phyloP scores from a whole-genome alignment of 2,888 invertebrate species.

The Ceramica pisi region DNA sequence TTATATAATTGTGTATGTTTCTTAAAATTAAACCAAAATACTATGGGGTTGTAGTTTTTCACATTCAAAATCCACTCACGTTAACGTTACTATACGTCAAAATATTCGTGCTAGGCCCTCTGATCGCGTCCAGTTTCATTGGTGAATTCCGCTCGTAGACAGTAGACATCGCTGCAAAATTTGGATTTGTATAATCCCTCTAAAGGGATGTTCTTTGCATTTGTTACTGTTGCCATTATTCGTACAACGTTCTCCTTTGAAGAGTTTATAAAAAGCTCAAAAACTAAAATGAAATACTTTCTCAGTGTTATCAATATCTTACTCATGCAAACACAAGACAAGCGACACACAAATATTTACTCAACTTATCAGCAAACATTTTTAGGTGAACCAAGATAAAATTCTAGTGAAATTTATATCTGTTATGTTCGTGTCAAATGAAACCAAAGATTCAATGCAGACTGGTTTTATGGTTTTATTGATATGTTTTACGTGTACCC shows the following conservation, averaged over 20 bases:
- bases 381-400: slow-evolving; percentile 44
- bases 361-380: slow-evolving; percentile 33
- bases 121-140: no score
- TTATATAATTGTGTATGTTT: no score
- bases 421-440: no score
- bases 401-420: not conserved
- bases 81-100: no score
- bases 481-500: no score
- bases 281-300: not conserved
- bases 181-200: not conserved
- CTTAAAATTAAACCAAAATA: no score
- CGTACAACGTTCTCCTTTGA: not conserved
- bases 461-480: no score
- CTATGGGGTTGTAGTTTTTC: no score
- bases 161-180: not conserved
- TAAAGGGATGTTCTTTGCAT: not conserved
- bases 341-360: slow-evolving; percentile 35
- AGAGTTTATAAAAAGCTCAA: not conserved
- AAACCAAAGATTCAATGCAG: no score
- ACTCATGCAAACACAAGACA: not conserved
- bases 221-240: not conserved
- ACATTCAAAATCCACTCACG: no score
- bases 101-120: no score
- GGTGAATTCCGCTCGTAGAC: not conserved
- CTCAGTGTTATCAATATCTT: slow-evolving; percentile 20